Conservation (phyloP, 2,888 invertebrate species). For the Dioctria linearis region DNA sequence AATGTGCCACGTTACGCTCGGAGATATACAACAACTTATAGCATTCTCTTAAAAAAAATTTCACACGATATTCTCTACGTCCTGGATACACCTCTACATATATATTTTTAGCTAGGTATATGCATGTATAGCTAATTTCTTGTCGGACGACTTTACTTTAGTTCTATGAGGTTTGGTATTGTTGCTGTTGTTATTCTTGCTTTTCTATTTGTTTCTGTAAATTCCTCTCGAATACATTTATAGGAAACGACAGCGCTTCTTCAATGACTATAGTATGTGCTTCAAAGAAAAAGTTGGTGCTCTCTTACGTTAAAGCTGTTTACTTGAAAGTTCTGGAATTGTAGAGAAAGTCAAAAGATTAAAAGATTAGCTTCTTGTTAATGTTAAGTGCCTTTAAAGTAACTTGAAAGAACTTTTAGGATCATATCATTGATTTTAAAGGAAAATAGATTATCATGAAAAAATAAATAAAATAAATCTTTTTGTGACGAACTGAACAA, state of each 20-base stretch:
- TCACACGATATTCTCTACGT: conserved; percentile 38
- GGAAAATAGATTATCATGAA: no score
- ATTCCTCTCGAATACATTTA: conserved; percentile 38
- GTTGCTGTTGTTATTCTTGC: neutral
- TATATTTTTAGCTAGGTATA: no score
- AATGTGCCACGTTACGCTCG: conserved; percentile 24
- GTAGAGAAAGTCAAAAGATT: conserved; percentile 40
- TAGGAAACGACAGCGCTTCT: conserved; percentile 30
- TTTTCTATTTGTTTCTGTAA: conserved; percentile 19
- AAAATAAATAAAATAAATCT: no score
- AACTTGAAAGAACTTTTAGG: conserved; percentile 18
- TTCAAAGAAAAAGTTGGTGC: conserved; percentile 27
- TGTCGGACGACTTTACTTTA: neutral
- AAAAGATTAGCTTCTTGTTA: conserved; percentile 25
- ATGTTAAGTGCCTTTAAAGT: conserved; percentile 34
- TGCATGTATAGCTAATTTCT: neutral
- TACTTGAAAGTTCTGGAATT: conserved; percentile 34
- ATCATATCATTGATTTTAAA: conserved; percentile 12
- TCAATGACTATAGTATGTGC: conserved; percentile 12
- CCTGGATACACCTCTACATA: no score
- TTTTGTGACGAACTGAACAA: no score
- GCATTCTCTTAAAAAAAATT: conserved; percentile 27
- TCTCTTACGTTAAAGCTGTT: conserved; percentile 42
- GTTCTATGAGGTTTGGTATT: neutral
- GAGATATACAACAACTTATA: conserved; percentile 38